Base-by-base conservation (phyloP, 2,797 vertebrate species). In the Acipenser oxyrinchus region DNA sequence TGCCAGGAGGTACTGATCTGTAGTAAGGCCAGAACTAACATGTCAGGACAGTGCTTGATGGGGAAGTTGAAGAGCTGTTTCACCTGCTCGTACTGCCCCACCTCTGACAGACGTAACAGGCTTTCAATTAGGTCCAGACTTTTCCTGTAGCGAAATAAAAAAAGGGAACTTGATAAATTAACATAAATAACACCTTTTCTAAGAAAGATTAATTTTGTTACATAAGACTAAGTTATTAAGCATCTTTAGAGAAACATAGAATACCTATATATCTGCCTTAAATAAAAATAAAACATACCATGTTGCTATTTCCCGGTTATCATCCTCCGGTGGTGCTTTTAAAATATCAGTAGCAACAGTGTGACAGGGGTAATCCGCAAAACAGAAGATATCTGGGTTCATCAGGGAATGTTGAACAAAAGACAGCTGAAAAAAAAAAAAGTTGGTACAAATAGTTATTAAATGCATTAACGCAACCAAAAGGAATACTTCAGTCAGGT, bases 1-100 rank as follows among this genome's bases (percentile, higher is more conserved):
- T 99, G 95, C 97, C 97, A 99, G 71, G 96, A 97, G 6, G 95
- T 96, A 87, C 94, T 98, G 81, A 99, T 99, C 83, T 99, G 97
- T 65, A 99, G 66, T 77, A 99, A 84, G 53, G 96, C 96, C 87
- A 99, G 85, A 64, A 99, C 96, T 80, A 99, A 74, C 96, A 99
- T 98, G 81, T 99, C 97, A 0, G 97, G 97, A 79, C 97, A 99
- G 84, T 98, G 97, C 81, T 99, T 99, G 86, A 97, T 98, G 2
- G 97, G 97, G 65, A 98, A 99, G 83, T 90, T 96, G 82, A 99
- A 99, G 73, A 99, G 93, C 77, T 99, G 96, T 81, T 99, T 99
- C 72, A 99, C 97, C 84, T 98, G 96, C 60, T 99, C 97, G 58
- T 99, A 99, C 76, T 99, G 96, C 49, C 96, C 96, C 76, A 98